Base-by-base conservation (phyloP, 2,888 invertebrate genomes). In the Hecatera dysodea region DNA sequence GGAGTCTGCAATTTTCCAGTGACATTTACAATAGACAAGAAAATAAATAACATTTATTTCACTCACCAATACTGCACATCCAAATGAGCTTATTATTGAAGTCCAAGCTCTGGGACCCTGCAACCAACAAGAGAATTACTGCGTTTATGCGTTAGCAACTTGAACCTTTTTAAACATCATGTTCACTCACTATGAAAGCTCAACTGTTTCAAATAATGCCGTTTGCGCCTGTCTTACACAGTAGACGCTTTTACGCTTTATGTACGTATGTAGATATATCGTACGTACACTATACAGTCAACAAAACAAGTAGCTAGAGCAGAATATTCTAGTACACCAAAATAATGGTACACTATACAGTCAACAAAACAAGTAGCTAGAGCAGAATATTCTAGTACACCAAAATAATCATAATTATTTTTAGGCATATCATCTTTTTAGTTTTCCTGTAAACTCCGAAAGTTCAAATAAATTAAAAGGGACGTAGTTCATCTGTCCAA, bases 1-100 rank as follows among this genome's bases (percentile, higher is more conserved):
- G n/a, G n/a, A n/a, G n/a, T n/a, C n/a, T n/a, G n/a, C n/a, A n/a
- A n/a, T n/a, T n/a, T n/a, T n/a, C n/a, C n/a, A n/a, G n/a, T n/a
- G n/a, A n/a, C 33, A 33, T 8, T n/a, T n/a, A n/a, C n/a, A n/a
- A 33, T 33, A 8, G 33, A 33, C 33, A 33, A 33, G 33, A 33
- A 33, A 7, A 33, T 8, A 33, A 33, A 33, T 33, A 9, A 39
- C 12, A 15, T n/a, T n/a, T n/a, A 39, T 17, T 27, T 4, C 27
- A 52, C 92, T 89, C 55, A 92, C 92, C 90, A 33, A 87, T 59
- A 36, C 9, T 66, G 1, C 75, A 50, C 8, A 84, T 71, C 88
- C 87, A 90, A 61, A 84, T 78, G 11, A 83, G 64, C 29, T 84
- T 85, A 67, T 90, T 84, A 24, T 83, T 83, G 0, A 87, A 50